phyloP scores from a whole-genome alignment of 2,113 vertebrate genomes.

The Anhinga rufa region DNA sequence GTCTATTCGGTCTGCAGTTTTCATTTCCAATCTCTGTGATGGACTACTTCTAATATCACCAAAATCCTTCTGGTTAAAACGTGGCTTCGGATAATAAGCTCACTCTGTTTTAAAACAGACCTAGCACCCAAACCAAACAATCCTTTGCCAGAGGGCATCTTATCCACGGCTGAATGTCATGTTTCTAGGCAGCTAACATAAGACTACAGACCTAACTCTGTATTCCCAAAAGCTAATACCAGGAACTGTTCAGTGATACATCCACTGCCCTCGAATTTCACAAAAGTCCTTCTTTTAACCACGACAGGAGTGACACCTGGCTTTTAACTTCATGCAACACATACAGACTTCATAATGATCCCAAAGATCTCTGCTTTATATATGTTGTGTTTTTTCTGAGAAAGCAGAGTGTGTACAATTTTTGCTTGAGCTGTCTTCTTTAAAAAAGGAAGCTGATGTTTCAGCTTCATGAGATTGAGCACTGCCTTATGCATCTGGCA shows the following conservation, averaged over 20 bases:
- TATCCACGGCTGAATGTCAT: not conserved
- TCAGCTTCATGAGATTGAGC: not conserved
- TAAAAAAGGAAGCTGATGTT: not conserved
- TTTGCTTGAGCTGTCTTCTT: not conserved
- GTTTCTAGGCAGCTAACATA: not conserved
- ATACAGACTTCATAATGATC: fast-evolving
- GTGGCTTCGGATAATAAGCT: not conserved
- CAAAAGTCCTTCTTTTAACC: not conserved
- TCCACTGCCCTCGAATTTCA: not conserved
- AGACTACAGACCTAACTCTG: not conserved
- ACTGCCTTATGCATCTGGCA: not conserved
- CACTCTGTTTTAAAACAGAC: not conserved
- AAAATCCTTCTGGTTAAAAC: not conserved
- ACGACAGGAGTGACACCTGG: not conserved
- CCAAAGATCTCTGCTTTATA: not conserved
- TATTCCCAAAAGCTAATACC: not conserved
- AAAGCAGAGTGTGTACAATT: not conserved
- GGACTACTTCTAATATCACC: not conserved
- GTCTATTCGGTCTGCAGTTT: not conserved
- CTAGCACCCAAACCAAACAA: not conserved
- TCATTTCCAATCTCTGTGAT: not conserved
- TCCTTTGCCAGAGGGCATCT: not conserved
- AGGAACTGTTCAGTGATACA: not conserved
- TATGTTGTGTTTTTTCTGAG: not conserved
- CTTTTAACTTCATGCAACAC: not conserved